Evolutionary conservation across 2,888 invertebrate species (phyloP).

Genomic region (Nesidiocoris tenuis): DNA sequence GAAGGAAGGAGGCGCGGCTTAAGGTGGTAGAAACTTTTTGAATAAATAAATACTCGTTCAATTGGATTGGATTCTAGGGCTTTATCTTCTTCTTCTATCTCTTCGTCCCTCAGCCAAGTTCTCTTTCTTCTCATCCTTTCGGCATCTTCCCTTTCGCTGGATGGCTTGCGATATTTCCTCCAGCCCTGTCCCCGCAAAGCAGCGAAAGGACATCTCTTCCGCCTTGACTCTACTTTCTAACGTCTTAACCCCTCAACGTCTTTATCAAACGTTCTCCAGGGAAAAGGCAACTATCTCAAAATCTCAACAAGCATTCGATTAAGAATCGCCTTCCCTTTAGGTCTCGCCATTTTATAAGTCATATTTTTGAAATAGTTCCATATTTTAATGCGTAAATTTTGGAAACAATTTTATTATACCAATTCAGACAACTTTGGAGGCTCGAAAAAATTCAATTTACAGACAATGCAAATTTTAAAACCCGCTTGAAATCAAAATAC

Average conservation of each 20-base stretch:
- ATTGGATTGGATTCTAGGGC: conserved; percentile 18
- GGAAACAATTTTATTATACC: no score
- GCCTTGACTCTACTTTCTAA: not conserved
- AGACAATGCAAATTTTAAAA: no score
- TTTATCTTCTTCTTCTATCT: not conserved
- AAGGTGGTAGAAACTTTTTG: conserved; percentile 30
- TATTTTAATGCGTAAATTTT: no score
- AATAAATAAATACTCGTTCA: conserved; percentile 37
- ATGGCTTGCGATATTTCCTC: not conserved
- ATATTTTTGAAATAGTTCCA: no score
- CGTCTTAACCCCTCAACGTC: not conserved
- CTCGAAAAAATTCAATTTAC: no score
- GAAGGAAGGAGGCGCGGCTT: conserved; percentile 6
- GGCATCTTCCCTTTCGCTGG: conserved; percentile 14
- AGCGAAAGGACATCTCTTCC: not conserved
- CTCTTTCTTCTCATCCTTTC: not conserved
- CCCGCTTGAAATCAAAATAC: no score
- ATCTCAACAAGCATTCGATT: no score
- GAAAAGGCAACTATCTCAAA: no score
- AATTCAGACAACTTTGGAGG: no score
- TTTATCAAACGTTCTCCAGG: no score
- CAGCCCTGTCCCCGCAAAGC: not conserved
- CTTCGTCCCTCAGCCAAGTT: not conserved
- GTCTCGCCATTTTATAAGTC: no score
- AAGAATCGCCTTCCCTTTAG: no score